phyloP scores from a whole-genome alignment of 2,888 invertebrate genomes.

The Tetragnatha montana region DNA sequence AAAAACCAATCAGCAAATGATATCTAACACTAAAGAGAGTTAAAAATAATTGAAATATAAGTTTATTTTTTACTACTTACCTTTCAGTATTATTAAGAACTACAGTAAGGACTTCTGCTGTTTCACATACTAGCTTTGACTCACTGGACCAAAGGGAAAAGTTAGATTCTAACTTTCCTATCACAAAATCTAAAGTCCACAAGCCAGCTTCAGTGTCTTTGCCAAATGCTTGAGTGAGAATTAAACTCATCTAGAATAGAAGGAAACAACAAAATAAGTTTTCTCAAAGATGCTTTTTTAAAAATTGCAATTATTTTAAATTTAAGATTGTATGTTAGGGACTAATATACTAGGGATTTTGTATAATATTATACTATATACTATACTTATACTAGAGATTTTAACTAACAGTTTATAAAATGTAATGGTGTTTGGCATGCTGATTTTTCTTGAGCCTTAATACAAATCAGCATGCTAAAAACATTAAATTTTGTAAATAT shows the following conservation, averaged over 20 bases:
- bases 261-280: neutral
- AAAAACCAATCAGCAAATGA: neutral
- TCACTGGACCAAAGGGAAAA: slow-evolving; percentile 82
- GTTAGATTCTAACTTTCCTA: slow-evolving; percentile 82
- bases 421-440: too few species aligned
- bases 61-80: slow-evolving; percentile 6
- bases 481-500: too few species aligned
- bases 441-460: too few species aligned
- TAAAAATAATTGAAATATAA: neutral
- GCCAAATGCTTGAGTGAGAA: slow-evolving; percentile 81
- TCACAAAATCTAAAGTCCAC: slow-evolving; percentile 81
- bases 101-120: slow-evolving; percentile 80
- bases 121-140: slow-evolving; percentile 81
- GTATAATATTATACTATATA: too few species aligned
- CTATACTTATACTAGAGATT: too few species aligned
- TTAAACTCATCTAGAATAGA: slow-evolving; percentile 80
- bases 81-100: slow-evolving; percentile 68
- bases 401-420: too few species aligned
- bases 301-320: too few species aligned
- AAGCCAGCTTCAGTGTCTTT: slow-evolving; percentile 82
- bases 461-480: too few species aligned
- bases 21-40: neutral
- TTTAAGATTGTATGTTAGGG: too few species aligned
- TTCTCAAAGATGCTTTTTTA: neutral
- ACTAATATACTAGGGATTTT: too few species aligned